phyloP scores from a whole-genome alignment of 2,888 invertebrate genomes.

The Eilema sororculum region DNA sequence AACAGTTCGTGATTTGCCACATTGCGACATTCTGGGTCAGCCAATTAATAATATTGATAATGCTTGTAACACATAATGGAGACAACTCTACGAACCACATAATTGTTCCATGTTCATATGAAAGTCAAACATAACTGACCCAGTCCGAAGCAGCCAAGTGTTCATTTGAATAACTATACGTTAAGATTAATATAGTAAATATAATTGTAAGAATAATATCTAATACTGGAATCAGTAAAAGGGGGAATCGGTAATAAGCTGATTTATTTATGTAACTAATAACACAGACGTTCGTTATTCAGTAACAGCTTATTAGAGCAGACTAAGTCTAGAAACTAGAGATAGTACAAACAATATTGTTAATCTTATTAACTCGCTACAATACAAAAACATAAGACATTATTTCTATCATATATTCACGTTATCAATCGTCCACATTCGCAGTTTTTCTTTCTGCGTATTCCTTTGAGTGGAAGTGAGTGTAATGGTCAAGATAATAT shows the following conservation, averaged over 20 bases:
- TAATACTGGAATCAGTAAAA: background rate
- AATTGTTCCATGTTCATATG: background rate
- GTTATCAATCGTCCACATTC: constrained; percentile 52
- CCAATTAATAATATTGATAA: too few species aligned
- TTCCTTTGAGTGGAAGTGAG: constrained; percentile 51
- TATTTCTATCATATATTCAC: constrained; percentile 49
- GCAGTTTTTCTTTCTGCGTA: constrained; percentile 44
- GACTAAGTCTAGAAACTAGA: background rate
- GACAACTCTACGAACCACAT: too few species aligned
- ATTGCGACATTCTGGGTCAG: too few species aligned
- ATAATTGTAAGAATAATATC: background rate
- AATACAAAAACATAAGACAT: constrained; percentile 35
- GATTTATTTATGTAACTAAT: background rate
- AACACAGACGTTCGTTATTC: background rate
- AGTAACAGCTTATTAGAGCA: background rate
- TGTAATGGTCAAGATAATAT: constrained; percentile 66
- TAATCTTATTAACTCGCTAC: constrained; percentile 16
- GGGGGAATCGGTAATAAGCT: too few species aligned
- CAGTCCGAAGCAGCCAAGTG: too few species aligned
- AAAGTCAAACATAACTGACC: background rate
- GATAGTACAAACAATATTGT: constrained; percentile 6
- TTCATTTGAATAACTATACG: too few species aligned
- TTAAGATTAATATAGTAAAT: background rate
- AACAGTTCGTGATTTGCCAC: too few species aligned
- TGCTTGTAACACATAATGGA: too few species aligned